A percentile compares a stretch with the other conserved stretches of the same genome.
Conservation (phyloP, 2,113 vertebrate genomes). For the Epinephelus cyanopodus region DNA sequence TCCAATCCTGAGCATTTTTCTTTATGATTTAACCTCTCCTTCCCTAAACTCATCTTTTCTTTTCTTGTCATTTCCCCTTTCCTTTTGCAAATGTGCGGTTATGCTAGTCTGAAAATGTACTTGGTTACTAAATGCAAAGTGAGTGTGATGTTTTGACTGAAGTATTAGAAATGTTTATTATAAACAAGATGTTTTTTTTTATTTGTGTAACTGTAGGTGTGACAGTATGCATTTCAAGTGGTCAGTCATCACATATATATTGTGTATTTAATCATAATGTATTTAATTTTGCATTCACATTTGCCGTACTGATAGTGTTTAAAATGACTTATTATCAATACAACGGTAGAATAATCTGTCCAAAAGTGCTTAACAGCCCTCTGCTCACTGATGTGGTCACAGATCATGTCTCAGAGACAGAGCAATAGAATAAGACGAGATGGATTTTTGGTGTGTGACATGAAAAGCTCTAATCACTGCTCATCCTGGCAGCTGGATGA, state of each 20-base stretch:
- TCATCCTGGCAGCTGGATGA: constrained; percentile 48
- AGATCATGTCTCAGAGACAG: background rate
- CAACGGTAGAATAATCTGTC: background rate
- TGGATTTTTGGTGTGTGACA: background rate
- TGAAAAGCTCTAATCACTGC: constrained; percentile 17
- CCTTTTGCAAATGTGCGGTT: background rate
- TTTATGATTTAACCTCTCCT: background rate
- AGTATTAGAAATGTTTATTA: background rate
- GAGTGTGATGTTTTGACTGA: background rate
- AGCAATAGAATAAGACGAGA: background rate
- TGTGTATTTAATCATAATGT: background rate
- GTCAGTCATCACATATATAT: background rate
- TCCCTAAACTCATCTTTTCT: background rate
- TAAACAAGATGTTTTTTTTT: background rate
- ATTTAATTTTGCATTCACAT: background rate
- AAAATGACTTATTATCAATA: background rate
- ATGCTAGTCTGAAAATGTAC: background rate
- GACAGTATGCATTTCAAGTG: too few relatives aligned
- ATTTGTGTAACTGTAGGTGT: too few relatives aligned
- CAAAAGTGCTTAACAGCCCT: background rate
- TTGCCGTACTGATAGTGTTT: background rate
- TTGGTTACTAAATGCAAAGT: background rate
- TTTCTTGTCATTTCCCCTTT: background rate
- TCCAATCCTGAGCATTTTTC: background rate
- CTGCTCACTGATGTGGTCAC: background rate